These are phyloP conservation scores for Hirtodrosophila alboralis DNA, from an alignment of 2,888 invertebrate species.

Conservation along the genomic window DNA sequence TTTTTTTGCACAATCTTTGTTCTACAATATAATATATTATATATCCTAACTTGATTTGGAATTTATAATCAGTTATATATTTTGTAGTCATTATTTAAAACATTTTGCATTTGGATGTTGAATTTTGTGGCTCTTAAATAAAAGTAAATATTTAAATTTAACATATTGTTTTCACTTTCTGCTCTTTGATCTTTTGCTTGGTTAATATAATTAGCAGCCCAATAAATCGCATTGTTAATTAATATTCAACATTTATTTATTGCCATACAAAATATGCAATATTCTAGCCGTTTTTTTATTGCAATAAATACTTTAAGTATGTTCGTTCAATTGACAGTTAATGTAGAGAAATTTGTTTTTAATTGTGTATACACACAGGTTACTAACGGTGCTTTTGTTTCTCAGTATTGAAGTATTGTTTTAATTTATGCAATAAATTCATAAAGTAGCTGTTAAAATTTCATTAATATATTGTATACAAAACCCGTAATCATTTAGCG, in stretches of 20 bases:
- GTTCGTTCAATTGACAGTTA: not conserved
- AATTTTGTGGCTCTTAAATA: no score
- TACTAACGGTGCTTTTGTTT: constrained; percentile 58
- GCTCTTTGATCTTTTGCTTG: constrained; percentile 7
- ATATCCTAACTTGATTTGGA: no score
- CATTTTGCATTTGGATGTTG: no score
- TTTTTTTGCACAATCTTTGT: no score
- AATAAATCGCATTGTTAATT: constrained; percentile 26
- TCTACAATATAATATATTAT: no score
- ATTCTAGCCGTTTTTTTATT: constrained; percentile 28
- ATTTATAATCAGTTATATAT: no score
- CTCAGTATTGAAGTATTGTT: not conserved
- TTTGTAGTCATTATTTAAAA: no score
- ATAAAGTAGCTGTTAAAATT: constrained; percentile 62
- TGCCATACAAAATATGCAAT: not conserved
- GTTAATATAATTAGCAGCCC: constrained; percentile 22
- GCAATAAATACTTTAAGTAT: constrained; percentile 16
- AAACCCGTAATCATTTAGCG: constrained; percentile 10
- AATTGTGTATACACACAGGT: constrained; percentile 20
- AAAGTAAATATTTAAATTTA: no score
- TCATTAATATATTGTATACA: constrained; percentile 21
- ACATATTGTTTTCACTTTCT: not conserved
- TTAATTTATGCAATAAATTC: constrained; percentile 43
- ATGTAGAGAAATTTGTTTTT: constrained; percentile 7
- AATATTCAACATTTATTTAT: constrained; percentile 17